phyloP scores from a whole-genome alignment of 2,888 invertebrate species.

The Leptinotarsa tumamoca region DNA sequence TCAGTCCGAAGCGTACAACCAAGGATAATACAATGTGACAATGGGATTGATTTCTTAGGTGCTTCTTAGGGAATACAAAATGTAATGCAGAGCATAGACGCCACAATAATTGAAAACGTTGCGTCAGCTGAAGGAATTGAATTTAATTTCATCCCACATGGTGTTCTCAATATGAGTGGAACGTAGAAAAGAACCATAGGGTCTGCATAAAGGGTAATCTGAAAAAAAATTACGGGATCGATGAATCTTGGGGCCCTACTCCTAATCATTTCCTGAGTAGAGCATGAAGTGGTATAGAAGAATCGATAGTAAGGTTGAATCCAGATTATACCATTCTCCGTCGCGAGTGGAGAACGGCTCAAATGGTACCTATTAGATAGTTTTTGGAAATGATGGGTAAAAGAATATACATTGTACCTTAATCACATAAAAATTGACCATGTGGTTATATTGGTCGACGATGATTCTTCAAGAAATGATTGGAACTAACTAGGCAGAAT shows the following conservation, averaged over 20 bases:
- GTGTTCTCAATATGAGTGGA: background rate
- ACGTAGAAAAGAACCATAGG: slow-evolving; percentile 13
- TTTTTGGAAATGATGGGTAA: slow-evolving; percentile 24
- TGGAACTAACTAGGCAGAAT: too few species aligned
- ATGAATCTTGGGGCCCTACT: slow-evolving; percentile 11
- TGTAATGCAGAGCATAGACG: background rate
- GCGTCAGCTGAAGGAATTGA: background rate
- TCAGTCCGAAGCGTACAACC: background rate
- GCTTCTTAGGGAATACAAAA: background rate
- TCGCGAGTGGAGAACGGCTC: slow-evolving; percentile 3
- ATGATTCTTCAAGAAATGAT: too few species aligned
- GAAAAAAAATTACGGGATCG: background rate
- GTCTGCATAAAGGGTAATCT: background rate
- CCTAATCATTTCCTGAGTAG: slow-evolving; percentile 13
- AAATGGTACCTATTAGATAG: background rate
- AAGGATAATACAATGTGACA: background rate
- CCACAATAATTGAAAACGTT: background rate
- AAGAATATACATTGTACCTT: slow-evolving; percentile 59
- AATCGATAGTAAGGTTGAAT: background rate
- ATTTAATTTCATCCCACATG: background rate
- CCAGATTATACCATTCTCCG: background rate
- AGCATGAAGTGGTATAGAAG: slow-evolving; percentile 1
- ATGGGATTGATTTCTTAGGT: background rate
- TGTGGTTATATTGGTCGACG: too few species aligned
- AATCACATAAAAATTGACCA: too few species aligned